Conservation (phyloP, 2,797 vertebrate species). For the Lateolabrax maculatus region DNA sequence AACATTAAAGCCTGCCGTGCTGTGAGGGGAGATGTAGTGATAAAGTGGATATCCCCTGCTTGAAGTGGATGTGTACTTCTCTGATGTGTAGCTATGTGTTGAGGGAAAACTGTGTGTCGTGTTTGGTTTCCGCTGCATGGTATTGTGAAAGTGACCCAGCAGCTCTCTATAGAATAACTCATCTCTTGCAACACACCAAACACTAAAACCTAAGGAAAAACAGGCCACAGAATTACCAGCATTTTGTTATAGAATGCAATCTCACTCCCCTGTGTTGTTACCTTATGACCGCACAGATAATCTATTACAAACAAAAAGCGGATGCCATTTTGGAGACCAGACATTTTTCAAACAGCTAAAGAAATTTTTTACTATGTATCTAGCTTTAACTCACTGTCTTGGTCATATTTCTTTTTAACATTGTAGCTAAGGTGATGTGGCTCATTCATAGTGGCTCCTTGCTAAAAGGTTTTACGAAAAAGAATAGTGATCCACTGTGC, state of each 20-base stretch:
- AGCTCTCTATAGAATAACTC: slow-evolving; percentile 3
- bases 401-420: too few species aligned
- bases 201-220: background rate
- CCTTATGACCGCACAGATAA: slow-evolving; percentile 17
- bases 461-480: background rate
- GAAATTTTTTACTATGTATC: too few species aligned
- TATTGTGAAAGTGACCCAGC: slow-evolving; percentile 14
- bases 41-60: slow-evolving; percentile 42
- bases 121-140: slow-evolving; percentile 19
- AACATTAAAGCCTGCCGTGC: slow-evolving; percentile 37
- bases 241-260: slow-evolving; percentile 11
- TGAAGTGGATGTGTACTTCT: slow-evolving; percentile 32
- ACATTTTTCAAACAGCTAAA: background rate
- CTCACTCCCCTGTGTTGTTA: background rate
- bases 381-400: too few species aligned
- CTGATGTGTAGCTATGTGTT: slow-evolving; percentile 24
- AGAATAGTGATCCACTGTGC: background rate
- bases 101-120: background rate
- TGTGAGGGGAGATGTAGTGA: slow-evolving; percentile 39
- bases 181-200: background rate
- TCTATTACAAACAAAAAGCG: background rate
- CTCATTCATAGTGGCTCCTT: background rate
- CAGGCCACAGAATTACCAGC: background rate
- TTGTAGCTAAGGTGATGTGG: background rate
- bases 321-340: background rate